These are phyloP conservation scores for Dendrolimus punctatus DNA, from an alignment of 1,140 invertebrate genomes.

Conservation along the genomic window DNA sequence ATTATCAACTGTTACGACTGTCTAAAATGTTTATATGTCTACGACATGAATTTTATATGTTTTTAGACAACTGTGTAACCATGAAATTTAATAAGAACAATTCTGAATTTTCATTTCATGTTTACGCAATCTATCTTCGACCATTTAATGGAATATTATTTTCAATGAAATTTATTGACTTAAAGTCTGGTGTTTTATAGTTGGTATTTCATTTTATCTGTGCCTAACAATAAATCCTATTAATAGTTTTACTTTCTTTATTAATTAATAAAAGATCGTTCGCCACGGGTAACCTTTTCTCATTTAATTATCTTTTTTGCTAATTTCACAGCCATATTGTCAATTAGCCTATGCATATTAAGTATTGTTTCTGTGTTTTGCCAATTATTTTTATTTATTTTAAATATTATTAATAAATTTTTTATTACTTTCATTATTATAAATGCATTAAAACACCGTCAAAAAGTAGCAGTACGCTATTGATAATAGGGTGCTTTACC, in stretches of 20 bases:
- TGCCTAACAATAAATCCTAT: no score
- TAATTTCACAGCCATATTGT: slow-evolving; percentile 70
- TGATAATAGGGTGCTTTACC: slow-evolving; percentile 59
- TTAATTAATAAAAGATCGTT: not conserved
- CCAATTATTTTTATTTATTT: slow-evolving; percentile 62
- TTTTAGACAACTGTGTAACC: no score
- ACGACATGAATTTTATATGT: no score
- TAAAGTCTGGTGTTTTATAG: no score
- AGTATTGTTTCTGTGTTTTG: slow-evolving; percentile 69
- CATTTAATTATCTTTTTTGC: slow-evolving; percentile 33
- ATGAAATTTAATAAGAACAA: no score
- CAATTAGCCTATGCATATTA: slow-evolving; percentile 70
- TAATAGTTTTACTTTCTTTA: slow-evolving; percentile 41
- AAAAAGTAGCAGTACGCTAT: slow-evolving; percentile 68
- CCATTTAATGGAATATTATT: no score
- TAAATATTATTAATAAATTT: slow-evolving; percentile 29
- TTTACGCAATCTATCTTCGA: no score
- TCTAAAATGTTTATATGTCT: no score
- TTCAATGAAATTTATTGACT: no score
- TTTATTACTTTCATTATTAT: slow-evolving; percentile 51
- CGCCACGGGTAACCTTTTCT: not conserved
- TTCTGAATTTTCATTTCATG: no score
- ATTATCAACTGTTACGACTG: no score
- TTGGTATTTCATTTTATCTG: no score
- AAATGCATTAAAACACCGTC: slow-evolving; percentile 69